Conservation (phyloP, 2,113 vertebrate species). For the Scytalopus superciliaris region DNA sequence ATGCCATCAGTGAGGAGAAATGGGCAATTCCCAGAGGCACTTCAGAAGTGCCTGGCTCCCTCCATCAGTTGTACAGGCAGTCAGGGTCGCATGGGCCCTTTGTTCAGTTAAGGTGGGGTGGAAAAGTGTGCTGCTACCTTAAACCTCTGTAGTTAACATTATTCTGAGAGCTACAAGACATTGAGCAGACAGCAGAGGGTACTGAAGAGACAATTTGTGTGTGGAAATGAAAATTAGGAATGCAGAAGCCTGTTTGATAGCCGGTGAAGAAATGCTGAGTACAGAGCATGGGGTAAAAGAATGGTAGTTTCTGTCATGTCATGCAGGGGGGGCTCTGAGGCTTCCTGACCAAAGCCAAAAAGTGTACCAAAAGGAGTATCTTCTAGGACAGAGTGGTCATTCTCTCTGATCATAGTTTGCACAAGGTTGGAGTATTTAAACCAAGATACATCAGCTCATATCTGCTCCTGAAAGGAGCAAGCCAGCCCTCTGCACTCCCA, state of each 20-base stretch:
- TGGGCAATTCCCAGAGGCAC: neutral
- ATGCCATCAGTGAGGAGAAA: neutral
- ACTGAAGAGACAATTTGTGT: constrained; percentile 24
- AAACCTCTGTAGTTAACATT: neutral
- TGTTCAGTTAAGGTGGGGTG: neutral
- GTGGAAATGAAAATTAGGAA: neutral
- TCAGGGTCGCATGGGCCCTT: neutral
- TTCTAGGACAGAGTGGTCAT: neutral
- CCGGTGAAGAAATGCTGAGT: neutral
- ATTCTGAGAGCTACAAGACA: neutral
- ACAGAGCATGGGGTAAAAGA: neutral
- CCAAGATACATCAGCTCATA: neutral
- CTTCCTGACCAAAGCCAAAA: neutral
- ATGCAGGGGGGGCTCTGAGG: neutral
- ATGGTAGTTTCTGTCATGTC: neutral
- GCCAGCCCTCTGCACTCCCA: neutral
- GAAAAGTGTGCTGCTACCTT: neutral
- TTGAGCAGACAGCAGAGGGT: constrained; percentile 41
- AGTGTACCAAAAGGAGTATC: neutral
- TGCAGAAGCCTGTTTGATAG: neutral
- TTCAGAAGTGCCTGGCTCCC: neutral
- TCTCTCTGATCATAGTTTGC: neutral
- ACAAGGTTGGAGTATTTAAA: neutral
- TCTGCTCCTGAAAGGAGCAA: neutral
- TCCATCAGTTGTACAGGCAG: neutral